Conservation (phyloP, 2,888 invertebrate genomes). For the Dinocampus coccinellae region DNA sequence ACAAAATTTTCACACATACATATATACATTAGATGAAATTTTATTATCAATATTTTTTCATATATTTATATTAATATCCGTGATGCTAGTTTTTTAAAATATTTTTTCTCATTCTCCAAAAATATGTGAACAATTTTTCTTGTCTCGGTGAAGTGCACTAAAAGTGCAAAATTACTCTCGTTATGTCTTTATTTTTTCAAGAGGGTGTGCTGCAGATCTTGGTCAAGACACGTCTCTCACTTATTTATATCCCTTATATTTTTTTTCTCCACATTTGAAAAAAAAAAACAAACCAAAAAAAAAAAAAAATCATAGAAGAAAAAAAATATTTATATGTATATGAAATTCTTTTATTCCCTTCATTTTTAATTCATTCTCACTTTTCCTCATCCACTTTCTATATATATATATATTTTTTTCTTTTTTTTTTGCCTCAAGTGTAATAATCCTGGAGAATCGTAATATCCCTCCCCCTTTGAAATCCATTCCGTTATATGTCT, state of each 20-base stretch:
- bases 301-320: no score
- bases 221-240: slow-evolving; percentile 18
- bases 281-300: no score
- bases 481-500: slow-evolving; percentile 19
- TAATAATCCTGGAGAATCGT: slow-evolving; percentile 26
- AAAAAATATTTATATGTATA: background rate
- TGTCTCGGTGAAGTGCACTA: background rate
- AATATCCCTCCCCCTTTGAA: slow-evolving; percentile 5
- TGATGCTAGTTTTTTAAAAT: no score
- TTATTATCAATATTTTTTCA: background rate
- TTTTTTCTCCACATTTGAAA: no score
- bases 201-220: background rate
- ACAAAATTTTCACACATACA: background rate
- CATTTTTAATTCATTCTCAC: background rate
- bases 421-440: slow-evolving; percentile 6
- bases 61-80: background rate
- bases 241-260: background rate
- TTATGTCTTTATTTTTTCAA: slow-evolving; percentile 23
- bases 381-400: slow-evolving; percentile 5
- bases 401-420: background rate
- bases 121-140: no score
- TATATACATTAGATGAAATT: background rate
- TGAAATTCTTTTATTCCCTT: background rate
- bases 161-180: slow-evolving; percentile 20
- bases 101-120: no score